Conservation (phyloP, 1,140 invertebrate genomes). For the Hermetia illucens region DNA sequence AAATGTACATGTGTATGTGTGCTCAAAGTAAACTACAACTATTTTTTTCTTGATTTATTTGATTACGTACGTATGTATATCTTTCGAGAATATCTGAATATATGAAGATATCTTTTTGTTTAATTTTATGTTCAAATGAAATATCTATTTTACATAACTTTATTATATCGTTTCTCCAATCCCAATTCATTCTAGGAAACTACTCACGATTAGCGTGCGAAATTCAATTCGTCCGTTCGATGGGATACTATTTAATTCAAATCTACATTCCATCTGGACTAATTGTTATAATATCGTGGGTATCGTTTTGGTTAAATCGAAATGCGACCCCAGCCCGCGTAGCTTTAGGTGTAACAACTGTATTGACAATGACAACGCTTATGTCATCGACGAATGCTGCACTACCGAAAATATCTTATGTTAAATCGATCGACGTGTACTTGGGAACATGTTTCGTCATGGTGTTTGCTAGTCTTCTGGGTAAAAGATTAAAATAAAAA, state of each 20-base stretch:
- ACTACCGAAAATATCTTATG: conserved; percentile 95
- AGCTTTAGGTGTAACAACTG: conserved; percentile 90
- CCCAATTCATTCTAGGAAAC: conserved; percentile 58
- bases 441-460: conserved; percentile 96
- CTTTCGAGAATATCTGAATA: background rate
- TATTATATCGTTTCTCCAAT: background rate
- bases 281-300: conserved; percentile 98
- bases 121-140: background rate
- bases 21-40: background rate
- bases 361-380: conserved; percentile 96
- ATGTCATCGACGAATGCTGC: conserved; percentile 97
- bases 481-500: conserved; percentile 41
- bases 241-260: conserved; percentile 99
- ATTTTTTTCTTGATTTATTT: background rate
- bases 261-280: conserved; percentile 97
- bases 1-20: background rate
- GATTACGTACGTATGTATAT: background rate
- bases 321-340: conserved; percentile 94
- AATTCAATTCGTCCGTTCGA: conserved; percentile 93
- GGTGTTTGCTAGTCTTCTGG: conserved; percentile 88
- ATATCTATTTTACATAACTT: background rate
- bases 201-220: conserved; percentile 94
- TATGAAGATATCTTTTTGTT: background rate
- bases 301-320: conserved; percentile 84
- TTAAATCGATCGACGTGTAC: conserved; percentile 97